Evolutionary conservation across 2,888 invertebrate species (phyloP).

Genomic region (Nemoura dubitans): DNA sequence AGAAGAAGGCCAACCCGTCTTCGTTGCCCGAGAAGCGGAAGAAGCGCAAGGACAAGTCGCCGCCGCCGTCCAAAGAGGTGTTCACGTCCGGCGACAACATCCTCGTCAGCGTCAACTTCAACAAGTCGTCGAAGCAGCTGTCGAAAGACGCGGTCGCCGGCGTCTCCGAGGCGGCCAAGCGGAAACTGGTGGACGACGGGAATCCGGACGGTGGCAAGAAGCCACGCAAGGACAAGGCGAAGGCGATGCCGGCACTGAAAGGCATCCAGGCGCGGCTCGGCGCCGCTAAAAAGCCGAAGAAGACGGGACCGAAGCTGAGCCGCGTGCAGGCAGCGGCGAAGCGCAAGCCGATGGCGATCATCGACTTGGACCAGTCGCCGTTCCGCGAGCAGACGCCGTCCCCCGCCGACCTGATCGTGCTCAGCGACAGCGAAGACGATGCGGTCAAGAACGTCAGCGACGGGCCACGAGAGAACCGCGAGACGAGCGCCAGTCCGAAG

Average conservation of each 20-base stretch:
- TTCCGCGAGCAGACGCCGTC: constrained; percentile 84
- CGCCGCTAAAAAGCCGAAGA: constrained; percentile 53
- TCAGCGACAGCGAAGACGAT: constrained; percentile 80
- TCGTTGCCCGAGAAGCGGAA: constrained; percentile 52
- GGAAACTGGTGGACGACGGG: constrained; percentile 55
- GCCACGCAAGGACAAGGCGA: constrained; percentile 58
- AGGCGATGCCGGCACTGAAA: constrained; percentile 52
- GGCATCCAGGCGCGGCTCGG: constrained; percentile 48
- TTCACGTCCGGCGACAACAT: constrained; percentile 94
- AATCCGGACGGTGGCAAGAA: constrained; percentile 56
- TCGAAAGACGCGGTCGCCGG: constrained; percentile 60
- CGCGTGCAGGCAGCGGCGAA: constrained; percentile 60
- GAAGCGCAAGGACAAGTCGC: constrained; percentile 58
- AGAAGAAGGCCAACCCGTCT: constrained; percentile 54
- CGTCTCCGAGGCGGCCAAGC: constrained; percentile 45
- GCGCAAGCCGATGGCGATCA: constrained; percentile 83
- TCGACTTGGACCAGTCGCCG: constrained; percentile 85
- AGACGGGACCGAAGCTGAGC: constrained; percentile 51
- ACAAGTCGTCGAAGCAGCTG: constrained; percentile 56
- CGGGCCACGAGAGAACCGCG: constrained; percentile 42
- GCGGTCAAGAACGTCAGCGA: constrained; percentile 48
- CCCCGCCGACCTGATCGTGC: constrained; percentile 81
- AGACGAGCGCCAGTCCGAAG: constrained; percentile 47
- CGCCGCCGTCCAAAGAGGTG: constrained; percentile 85
- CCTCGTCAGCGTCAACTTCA: constrained; percentile 90